phyloP scores from a whole-genome alignment of 1,140 invertebrate species.

The Hyles vespertilio region DNA sequence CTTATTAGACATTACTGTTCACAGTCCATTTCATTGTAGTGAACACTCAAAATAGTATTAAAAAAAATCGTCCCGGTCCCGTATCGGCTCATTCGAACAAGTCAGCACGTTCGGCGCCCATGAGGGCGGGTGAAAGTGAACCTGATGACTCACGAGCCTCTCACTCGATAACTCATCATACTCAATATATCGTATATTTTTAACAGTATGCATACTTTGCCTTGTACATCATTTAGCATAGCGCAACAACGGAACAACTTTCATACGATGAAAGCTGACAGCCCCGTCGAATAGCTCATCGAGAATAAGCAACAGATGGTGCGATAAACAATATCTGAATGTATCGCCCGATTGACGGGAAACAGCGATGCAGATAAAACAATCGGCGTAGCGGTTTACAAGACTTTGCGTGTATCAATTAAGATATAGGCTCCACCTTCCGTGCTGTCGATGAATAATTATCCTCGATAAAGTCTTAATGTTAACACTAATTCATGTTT shows the following conservation, averaged over 20 bases:
- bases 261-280: slow-evolving; percentile 3
- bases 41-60: neutral
- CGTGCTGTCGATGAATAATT: no score
- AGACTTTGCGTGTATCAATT: no score
- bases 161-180: slow-evolving; percentile 17
- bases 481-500: no score
- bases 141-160: slow-evolving; percentile 39
- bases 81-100: slow-evolving; percentile 8
- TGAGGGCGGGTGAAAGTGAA: slow-evolving; percentile 52
- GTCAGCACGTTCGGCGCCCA: slow-evolving; percentile 11
- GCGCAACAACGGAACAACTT: slow-evolving; percentile 3
- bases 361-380: no score
- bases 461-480: no score
- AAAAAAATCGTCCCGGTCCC: neutral
- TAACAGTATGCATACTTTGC: neutral
- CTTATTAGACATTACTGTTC: no score
- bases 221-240: slow-evolving; percentile 7
- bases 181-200: slow-evolving; percentile 9
- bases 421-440: no score
- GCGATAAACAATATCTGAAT: neutral
- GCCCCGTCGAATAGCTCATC: neutral
- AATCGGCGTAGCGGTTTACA: no score
- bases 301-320: neutral
- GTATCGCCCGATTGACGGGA: no score
- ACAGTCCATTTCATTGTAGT: no score